Base-by-base conservation (phyloP, 1,140 invertebrate genomes). In the Atopsyche davidsoni region DNA sequence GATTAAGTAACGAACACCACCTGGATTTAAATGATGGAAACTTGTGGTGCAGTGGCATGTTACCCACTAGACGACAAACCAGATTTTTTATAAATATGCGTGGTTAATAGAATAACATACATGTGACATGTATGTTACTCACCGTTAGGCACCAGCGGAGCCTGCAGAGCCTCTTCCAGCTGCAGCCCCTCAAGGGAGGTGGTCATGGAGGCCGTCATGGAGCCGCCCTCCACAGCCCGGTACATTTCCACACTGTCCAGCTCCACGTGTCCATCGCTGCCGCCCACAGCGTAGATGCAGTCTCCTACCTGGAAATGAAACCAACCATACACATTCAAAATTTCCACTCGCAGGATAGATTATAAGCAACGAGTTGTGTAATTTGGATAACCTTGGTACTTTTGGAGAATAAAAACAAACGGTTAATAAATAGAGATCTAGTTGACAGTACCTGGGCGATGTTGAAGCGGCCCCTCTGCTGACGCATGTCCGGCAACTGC, bases 211-310 rank as follows among this genome's bases (percentile, higher is more conserved):
- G 53, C 28, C 14, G 16, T 35, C n/a, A 42, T 41, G 7, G 45
- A 43, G 23, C 46, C 50, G 16, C 46, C 41, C 17, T 53, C 55
- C 10, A 54, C 51, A 1, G 34, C 25, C 22, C 42, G 31, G 38
- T 48, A 54, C 52, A 57, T 59, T 49, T 61, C 45, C 67, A 75
- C 87, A 83, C 90, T 60, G 77, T 81, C 44, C 71, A 67, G 14
- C n/a, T 66, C 64, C 2, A 57, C 51, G 53, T 64, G 63, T 10
- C 89, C 89, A 68, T 90, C 86, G 46, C 83, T 84, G 4, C 89
- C 89, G 11, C 86, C 86, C 46, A 87, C 74, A 10, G 85, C 87
- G 66, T 85, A 92, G 2, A 89, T 75, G 47, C 76, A 75, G 42
- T 77, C 78, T 38, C 79, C 67, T 1, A 87, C 64, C 31, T 47